Conservation (phyloP, 2,797 vertebrate species). For the Peromyscus eremicus region DNA sequence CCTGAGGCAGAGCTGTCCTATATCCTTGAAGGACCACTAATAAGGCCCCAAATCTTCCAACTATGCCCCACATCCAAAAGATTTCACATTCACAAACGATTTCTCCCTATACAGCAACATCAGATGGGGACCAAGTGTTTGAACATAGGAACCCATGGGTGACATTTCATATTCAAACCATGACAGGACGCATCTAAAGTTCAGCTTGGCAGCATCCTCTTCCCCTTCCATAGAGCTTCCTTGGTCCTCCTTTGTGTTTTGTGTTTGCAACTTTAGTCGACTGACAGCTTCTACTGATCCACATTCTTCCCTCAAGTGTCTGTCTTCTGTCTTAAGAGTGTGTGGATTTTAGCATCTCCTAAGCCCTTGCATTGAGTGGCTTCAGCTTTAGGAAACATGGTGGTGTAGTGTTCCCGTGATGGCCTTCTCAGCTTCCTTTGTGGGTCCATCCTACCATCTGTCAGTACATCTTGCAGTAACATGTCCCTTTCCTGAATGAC, state of each 20-base stretch:
- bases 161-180: background rate
- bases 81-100: background rate
- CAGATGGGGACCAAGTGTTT: background rate
- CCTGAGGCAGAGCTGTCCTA: background rate
- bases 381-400: background rate
- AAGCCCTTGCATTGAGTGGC: background rate
- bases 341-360: background rate
- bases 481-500: constrained; percentile 14
- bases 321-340: background rate
- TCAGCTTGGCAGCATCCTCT: background rate
- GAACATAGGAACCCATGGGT: background rate
- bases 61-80: background rate
- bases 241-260: background rate
- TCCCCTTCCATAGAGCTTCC: background rate
- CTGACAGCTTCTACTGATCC: background rate
- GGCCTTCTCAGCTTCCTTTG: background rate
- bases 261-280: background rate
- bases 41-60: background rate
- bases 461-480: background rate
- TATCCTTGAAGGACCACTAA: background rate
- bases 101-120: no score
- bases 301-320: background rate
- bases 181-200: background rate
- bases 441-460: background rate
- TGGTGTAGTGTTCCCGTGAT: background rate